These are phyloP conservation scores for Heterodera filipjevi DNA, from an alignment of 2,888 invertebrate species.

Conservation along the genomic window DNA sequence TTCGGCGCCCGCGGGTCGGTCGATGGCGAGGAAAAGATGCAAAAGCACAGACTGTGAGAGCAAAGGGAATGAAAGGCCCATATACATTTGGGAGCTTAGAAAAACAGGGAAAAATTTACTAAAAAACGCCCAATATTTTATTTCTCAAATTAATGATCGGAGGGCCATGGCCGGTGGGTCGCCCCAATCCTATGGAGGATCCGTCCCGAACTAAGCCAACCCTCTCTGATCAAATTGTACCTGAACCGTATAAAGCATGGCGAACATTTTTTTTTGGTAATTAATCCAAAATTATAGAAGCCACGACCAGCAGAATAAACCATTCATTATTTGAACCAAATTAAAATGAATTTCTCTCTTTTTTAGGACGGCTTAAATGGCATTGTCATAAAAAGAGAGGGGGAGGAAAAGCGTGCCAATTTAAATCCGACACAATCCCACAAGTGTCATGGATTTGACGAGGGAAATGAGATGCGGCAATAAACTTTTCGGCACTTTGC, in stretches of 20 bases:
- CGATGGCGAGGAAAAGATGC: slow-evolving; percentile 37
- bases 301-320: too few species aligned
- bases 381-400: not conserved
- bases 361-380: too few species aligned
- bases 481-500: not conserved
- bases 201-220: not conserved
- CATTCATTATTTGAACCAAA: too few species aligned
- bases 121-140: too few species aligned
- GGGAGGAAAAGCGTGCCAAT: not conserved
- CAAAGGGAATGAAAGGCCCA: not conserved
- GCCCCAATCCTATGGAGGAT: too few species aligned
- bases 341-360: too few species aligned
- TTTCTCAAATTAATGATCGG: too few species aligned
- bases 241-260: slow-evolving; percentile 22
- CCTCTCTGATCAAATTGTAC: not conserved
- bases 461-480: not conserved
- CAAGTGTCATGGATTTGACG: not conserved
- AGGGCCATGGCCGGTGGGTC: too few species aligned
- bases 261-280: slow-evolving; percentile 11
- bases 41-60: slow-evolving; percentile 38
- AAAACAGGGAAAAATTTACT: too few species aligned
- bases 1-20: slow-evolving; percentile 11
- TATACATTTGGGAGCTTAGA: not conserved
- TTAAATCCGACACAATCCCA: not conserved
- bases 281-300: too few species aligned